A percentile compares a stretch with the other conserved stretches of the same genome.
These are phyloP conservation scores for Mantis religiosa DNA, from an alignment of 2,888 invertebrate species.

Conservation along the genomic window DNA sequence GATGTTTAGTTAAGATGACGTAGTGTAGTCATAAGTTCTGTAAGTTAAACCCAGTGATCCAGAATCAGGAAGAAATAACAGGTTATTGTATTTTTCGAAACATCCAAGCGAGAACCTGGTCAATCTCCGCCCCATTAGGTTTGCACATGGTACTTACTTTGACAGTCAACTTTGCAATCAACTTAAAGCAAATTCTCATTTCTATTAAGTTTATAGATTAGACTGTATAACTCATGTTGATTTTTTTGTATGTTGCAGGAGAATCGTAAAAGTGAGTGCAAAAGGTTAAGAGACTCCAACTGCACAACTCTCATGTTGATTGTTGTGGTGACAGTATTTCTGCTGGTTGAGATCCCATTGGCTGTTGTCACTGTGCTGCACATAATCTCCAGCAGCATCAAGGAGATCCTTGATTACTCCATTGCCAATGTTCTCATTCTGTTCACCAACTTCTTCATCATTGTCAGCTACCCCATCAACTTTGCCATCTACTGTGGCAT, in stretches of 20 bases:
- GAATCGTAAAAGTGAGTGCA: constrained; percentile 74
- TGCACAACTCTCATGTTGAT: constrained; percentile 86
- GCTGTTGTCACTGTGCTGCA: constrained; percentile 79
- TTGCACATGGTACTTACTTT: no score
- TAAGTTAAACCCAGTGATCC: no score
- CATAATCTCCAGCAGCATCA: constrained; percentile 71
- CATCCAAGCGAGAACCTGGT: no score
- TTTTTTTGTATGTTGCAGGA: constrained; percentile 46
- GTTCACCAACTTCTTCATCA: constrained; percentile 86
- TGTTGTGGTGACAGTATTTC: constrained; percentile 79
- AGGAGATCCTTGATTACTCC: constrained; percentile 69
- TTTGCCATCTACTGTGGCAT: constrained; percentile 96
- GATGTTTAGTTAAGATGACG: no score
- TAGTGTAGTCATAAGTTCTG: no score
- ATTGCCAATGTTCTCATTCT: constrained; percentile 73
- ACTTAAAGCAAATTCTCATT: no score
- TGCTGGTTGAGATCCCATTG: constrained; percentile 78
- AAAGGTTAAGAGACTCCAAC: constrained; percentile 71
- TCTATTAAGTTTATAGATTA: no score
- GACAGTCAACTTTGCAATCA: no score
- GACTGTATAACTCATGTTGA: not conserved
- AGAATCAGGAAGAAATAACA: no score
- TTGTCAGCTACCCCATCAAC: constrained; percentile 87
- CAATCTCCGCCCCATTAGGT: no score
- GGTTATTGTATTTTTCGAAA: no score